phyloP scores from a whole-genome alignment of 2,888 invertebrate species.

The Lepidocyrtoides sp. region DNA sequence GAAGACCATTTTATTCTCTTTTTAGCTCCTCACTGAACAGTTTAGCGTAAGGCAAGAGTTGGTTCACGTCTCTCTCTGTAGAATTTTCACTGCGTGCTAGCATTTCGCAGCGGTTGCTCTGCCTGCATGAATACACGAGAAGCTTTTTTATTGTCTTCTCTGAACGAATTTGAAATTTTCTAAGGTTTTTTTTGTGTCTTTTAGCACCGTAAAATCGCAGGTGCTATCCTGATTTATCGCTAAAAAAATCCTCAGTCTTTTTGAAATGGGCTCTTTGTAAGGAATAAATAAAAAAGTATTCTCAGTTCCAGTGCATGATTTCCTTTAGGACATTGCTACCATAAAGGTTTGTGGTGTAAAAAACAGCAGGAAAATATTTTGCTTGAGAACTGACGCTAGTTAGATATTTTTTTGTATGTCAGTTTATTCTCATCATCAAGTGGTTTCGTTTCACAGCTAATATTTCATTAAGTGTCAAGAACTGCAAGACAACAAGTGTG shows the following conservation, averaged over 20 bases:
- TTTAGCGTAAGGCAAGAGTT: slow-evolving; percentile 26
- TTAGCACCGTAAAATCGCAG: slow-evolving; percentile 7
- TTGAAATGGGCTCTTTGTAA: neutral
- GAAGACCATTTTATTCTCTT: slow-evolving; percentile 72
- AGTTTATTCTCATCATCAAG: neutral
- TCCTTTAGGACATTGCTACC: neutral
- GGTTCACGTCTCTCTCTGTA: slow-evolving; percentile 8
- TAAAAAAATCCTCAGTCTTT: neutral
- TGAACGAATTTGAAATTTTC: slow-evolving; percentile 33
- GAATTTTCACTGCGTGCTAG: slow-evolving; percentile 1
- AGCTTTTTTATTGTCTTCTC: slow-evolving; percentile 25
- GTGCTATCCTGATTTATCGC: slow-evolving; percentile 21
- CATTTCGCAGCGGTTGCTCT: neutral
- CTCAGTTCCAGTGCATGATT: slow-evolving; percentile 60
- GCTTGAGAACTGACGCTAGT: neutral
- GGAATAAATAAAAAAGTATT: slow-evolving; percentile 8
- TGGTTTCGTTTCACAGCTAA: neutral
- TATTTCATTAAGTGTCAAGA: slow-evolving; percentile 2
- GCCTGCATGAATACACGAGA: neutral
- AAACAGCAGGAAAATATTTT: neutral
- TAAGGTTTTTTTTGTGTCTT: neutral
- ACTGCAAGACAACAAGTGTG: neutral
- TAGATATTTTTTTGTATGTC: neutral
- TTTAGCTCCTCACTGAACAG: slow-evolving; percentile 60
- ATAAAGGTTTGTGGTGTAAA: slow-evolving; percentile 8